A percentile compares a stretch with the other conserved stretches of the same genome.
These are phyloP conservation scores for Trypoxylon attenuatum DNA, from an alignment of 2,888 invertebrate species.

Conservation along the genomic window DNA sequence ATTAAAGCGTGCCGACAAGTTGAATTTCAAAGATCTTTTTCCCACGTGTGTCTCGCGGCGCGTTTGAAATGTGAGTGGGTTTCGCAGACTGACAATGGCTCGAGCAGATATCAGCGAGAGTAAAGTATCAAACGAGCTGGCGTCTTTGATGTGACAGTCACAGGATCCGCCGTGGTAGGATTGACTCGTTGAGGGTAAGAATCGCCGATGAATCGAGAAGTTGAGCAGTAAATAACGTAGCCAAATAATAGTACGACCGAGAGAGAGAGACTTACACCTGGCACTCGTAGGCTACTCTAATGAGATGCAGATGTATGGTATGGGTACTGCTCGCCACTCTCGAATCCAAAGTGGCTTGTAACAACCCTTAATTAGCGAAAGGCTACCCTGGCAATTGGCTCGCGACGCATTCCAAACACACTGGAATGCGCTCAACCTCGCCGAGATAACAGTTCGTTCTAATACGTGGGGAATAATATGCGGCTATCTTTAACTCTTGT, in stretches of 20 bases:
- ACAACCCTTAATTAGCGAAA: constrained; percentile 68
- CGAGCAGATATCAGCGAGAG: not conserved
- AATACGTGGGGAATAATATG: constrained; percentile 31
- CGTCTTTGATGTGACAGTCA: not conserved
- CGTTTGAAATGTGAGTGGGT: too few relatives aligned
- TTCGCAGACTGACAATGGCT: too few relatives aligned
- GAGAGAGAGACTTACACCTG: constrained; percentile 33
- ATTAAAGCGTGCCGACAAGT: too few relatives aligned
- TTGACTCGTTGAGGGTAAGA: not conserved
- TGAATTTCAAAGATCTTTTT: too few relatives aligned
- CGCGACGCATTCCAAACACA: constrained; percentile 56
- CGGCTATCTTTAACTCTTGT: constrained; percentile 47
- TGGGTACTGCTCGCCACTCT: not conserved
- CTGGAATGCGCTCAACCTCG: constrained; percentile 33
- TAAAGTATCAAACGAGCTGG: not conserved
- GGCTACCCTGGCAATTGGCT: constrained; percentile 61
- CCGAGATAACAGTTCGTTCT: constrained; percentile 38
- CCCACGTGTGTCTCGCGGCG: too few relatives aligned
- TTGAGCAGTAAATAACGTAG: constrained; percentile 22
- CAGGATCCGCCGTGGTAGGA: not conserved
- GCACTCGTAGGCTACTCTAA: constrained; percentile 41
- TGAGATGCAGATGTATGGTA: constrained; percentile 59
- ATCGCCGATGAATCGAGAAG: not conserved
- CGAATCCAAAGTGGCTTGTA: constrained; percentile 34
- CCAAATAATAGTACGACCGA: too few relatives aligned